A percentile compares a stretch with the other conserved stretches of the same genome.
phyloP scores from a whole-genome alignment of 2,888 invertebrate species.

The Drosophila incognita region DNA sequence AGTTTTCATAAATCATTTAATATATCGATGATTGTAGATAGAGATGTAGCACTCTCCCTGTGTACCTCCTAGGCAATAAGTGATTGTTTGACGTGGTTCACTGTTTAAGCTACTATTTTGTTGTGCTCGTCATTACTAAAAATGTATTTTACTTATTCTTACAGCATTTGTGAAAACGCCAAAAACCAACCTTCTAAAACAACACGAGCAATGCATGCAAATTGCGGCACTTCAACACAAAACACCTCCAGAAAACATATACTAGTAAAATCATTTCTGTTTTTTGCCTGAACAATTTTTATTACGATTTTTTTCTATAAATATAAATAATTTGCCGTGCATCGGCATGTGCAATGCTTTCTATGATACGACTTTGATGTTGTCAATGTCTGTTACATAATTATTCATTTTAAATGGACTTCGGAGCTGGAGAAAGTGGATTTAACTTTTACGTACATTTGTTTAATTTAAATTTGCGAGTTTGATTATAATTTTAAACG shows the following conservation, averaged over 20 bases:
- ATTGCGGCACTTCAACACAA: slow-evolving; percentile 51
- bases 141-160: slow-evolving; percentile 53
- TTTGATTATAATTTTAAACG: slow-evolving; percentile 58
- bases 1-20: not conserved
- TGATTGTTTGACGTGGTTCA: slow-evolving; percentile 44
- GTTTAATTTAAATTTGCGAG: slow-evolving; percentile 72
- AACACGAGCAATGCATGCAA: slow-evolving; percentile 70
- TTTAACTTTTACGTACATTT: slow-evolving; percentile 55
- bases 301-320: slow-evolving; percentile 9
- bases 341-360: slow-evolving; percentile 18
- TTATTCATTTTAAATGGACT: slow-evolving; percentile 27
- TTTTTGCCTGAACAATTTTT: slow-evolving; percentile 5
- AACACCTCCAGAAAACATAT: slow-evolving; percentile 37
- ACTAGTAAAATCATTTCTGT: not conserved
- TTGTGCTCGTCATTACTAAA: slow-evolving; percentile 41
- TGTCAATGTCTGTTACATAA: slow-evolving; percentile 27
- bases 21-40: not conserved
- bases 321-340: slow-evolving; percentile 24
- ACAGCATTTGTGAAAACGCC: slow-evolving; percentile 70
- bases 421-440: slow-evolving; percentile 39
- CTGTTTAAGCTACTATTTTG: slow-evolving; percentile 22
- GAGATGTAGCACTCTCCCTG: not conserved
- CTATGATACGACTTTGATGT: slow-evolving; percentile 26
- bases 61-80: not conserved
- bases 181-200: slow-evolving; percentile 56